Evolutionary conservation across 2,888 invertebrate genomes (phyloP).

Genomic region (Graphium colonna): DNA sequence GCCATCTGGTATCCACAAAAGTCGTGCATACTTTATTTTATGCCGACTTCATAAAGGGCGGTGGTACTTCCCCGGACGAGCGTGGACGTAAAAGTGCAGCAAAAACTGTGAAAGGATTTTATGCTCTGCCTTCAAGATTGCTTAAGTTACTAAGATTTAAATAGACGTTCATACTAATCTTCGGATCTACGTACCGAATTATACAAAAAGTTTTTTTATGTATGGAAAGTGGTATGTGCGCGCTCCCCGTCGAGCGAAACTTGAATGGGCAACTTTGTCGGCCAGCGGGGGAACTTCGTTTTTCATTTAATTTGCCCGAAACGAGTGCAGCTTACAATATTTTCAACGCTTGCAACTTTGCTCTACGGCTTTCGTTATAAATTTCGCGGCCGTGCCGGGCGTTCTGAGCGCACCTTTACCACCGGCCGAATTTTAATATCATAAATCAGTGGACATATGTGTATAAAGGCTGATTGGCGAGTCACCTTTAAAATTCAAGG

Average conservation of each 20-base stretch:
- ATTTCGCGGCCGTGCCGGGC: slow-evolving; percentile 49
- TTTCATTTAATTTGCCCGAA: slow-evolving; percentile 77
- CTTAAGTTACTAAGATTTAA: background rate
- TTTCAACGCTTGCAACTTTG: slow-evolving; percentile 73
- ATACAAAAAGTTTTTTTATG: slow-evolving; percentile 6
- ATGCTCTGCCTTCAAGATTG: too few species aligned
- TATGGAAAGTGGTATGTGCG: slow-evolving; percentile 31
- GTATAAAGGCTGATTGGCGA: too few species aligned
- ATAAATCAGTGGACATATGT: slow-evolving; percentile 18
- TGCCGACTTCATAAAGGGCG: too few species aligned
- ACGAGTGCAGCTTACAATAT: slow-evolving; percentile 77
- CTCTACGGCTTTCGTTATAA: slow-evolving; percentile 65
- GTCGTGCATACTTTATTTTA: too few species aligned
- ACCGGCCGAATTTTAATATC: slow-evolving; percentile 23
- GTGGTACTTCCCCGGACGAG: too few species aligned
- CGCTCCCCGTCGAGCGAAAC: slow-evolving; percentile 48
- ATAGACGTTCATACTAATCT: slow-evolving; percentile 22
- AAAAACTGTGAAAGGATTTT: too few species aligned
- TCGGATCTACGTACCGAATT: slow-evolving; percentile 5
- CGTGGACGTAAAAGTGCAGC: too few species aligned
- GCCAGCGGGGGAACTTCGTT: slow-evolving; percentile 57
- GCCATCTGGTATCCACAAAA: too few species aligned
- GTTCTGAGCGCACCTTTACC: slow-evolving; percentile 29
- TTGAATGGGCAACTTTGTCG: slow-evolving; percentile 72
- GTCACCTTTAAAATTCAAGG: too few species aligned